phyloP scores from a whole-genome alignment of 2,113 vertebrate genomes.

The Gadus macrocephalus region DNA sequence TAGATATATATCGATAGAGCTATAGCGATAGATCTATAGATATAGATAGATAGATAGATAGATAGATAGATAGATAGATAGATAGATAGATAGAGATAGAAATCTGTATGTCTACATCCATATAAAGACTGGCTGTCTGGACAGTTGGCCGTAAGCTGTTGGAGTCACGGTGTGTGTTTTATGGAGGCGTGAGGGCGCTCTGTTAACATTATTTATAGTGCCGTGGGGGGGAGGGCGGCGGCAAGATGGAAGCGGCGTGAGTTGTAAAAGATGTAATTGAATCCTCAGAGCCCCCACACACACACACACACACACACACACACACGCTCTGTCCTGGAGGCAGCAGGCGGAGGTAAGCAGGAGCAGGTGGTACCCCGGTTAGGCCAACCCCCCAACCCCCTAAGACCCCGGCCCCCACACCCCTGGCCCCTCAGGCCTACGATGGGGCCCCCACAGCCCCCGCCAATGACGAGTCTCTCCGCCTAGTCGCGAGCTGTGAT shows the following conservation, averaged over 20 bases:
- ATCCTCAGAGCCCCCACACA: slow-evolving; percentile 41
- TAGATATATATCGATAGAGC: too few relatives aligned
- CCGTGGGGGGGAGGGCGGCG: slow-evolving; percentile 51
- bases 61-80: slow-evolving; percentile 23
- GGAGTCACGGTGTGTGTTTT: slow-evolving; percentile 20
- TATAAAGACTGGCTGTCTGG: slow-evolving; percentile 25
- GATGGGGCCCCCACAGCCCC: too few relatives aligned
- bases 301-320: slow-evolving; percentile 30
- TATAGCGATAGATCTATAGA: too few relatives aligned
- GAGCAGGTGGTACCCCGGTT: slow-evolving; percentile 63
- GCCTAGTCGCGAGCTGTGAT: too few relatives aligned
- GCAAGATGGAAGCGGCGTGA: slow-evolving; percentile 26
- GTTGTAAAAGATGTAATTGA: slow-evolving; percentile 66
- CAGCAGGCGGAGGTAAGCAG: slow-evolving; percentile 58
- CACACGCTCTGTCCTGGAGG: slow-evolving; percentile 51
- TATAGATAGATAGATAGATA: too few relatives aligned
- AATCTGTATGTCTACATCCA: too few relatives aligned
- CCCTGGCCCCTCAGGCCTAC: too few relatives aligned
- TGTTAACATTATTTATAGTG: slow-evolving; percentile 59
- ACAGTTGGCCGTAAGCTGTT: slow-evolving; percentile 45
- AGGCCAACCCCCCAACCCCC: slow-evolving; percentile 7
- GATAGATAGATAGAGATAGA: too few relatives aligned
- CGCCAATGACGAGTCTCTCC: too few relatives aligned
- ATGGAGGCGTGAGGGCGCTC: slow-evolving; percentile 8
- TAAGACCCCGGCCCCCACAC: too few relatives aligned